These are phyloP conservation scores for Platygyra sinensis DNA, from an alignment of 64 coral and sea anemone genomes.

Conservation along the genomic window DNA sequence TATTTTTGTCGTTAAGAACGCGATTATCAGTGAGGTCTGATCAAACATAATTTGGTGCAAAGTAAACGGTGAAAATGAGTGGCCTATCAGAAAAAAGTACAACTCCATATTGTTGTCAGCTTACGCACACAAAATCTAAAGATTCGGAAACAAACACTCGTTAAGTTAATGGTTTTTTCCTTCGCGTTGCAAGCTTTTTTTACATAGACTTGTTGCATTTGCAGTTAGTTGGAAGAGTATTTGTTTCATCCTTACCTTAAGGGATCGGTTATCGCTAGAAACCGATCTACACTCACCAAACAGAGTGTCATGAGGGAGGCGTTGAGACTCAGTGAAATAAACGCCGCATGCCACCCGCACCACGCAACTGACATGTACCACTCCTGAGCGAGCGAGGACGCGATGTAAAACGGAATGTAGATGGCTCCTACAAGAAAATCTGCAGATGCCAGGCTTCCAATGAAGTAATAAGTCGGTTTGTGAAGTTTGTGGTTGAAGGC, in stretches of 20 bases:
- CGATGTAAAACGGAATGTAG: constrained; percentile 78
- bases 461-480: constrained; percentile 84
- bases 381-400: constrained; percentile 44
- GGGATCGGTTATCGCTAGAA: constrained; percentile 82
- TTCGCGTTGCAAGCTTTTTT: background rate
- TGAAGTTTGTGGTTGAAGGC: constrained; percentile 71
- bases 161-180: no score
- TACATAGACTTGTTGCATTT: background rate
- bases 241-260: constrained; percentile 56
- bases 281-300: constrained; percentile 79
- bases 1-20: no score
- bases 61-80: no score
- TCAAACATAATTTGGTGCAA: no score
- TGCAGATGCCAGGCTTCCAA: constrained; percentile 73
- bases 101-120: no score
- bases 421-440: constrained; percentile 80
- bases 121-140: no score
- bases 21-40: no score
- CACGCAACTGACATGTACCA: constrained; percentile 49
- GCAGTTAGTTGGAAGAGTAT: background rate
- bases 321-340: constrained; percentile 75
- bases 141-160: no score
- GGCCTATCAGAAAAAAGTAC: no score
- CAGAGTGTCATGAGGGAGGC: constrained; percentile 78
- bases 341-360: constrained; percentile 70